phyloP scores from a whole-genome alignment of 2,113 vertebrate genomes.

The Mesocricetus auratus region DNA sequence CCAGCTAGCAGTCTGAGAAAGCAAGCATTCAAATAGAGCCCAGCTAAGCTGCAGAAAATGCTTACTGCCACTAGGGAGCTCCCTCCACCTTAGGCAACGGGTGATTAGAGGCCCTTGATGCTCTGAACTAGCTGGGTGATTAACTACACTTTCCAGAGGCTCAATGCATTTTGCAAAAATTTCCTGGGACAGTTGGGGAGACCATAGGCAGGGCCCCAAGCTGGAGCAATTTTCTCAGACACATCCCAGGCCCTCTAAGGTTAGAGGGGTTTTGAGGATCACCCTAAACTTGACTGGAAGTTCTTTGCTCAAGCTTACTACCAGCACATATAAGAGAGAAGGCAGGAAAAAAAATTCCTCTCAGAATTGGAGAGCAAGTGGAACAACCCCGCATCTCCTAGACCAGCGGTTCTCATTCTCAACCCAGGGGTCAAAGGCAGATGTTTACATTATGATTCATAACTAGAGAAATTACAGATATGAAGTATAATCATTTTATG shows the following conservation, averaged over 20 bases:
- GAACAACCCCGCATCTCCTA: background rate
- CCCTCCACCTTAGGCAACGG: slow-evolving; percentile 53
- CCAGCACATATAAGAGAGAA: too few species aligned
- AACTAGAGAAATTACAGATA: background rate
- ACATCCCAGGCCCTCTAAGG: background rate
- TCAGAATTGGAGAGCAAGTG: background rate
- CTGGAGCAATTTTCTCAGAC: background rate
- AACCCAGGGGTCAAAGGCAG: background rate
- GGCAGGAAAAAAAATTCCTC: background rate
- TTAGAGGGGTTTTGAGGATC: background rate
- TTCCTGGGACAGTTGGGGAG: background rate
- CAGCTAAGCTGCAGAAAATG: slow-evolving; percentile 26
- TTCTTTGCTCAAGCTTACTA: background rate
- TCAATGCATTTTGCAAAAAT: background rate
- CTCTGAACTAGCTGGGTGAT: rapidly evolving
- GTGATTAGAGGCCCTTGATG: background rate
- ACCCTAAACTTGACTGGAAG: background rate
- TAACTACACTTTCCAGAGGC: background rate
- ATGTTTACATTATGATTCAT: background rate
- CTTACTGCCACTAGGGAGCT: slow-evolving; percentile 61
- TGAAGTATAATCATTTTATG: background rate
- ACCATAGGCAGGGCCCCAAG: background rate
- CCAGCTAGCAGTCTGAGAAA: background rate
- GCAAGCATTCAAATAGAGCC: background rate
- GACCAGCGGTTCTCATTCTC: background rate